phyloP scores from a whole-genome alignment of 1,140 invertebrate species.

The Globodera rostochiensis region DNA sequence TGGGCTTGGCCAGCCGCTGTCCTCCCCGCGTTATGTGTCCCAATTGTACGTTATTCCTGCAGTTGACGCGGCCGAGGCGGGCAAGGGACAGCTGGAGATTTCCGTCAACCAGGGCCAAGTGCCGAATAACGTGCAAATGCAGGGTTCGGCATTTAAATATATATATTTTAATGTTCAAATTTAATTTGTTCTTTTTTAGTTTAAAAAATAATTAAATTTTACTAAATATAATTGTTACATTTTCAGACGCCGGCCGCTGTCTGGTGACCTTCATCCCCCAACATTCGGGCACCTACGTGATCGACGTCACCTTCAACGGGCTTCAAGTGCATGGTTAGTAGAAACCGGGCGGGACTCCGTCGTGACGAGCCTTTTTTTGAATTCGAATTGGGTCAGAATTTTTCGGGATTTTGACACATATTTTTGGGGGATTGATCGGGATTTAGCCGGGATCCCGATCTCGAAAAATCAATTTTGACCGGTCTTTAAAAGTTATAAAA shows the following conservation, averaged over 20 bases:
- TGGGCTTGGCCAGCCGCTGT: neutral
- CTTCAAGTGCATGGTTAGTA: constrained; percentile 79
- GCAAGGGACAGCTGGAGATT: constrained; percentile 94
- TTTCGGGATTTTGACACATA: no score
- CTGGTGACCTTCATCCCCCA: constrained; percentile 93
- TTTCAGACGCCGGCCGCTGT: constrained; percentile 81
- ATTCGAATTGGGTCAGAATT: no score
- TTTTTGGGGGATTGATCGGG: no score
- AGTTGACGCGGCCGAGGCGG: constrained; percentile 93
- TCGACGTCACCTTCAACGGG: constrained; percentile 97
- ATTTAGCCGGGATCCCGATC: no score
- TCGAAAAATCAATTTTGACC: no score
- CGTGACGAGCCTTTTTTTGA: no score
- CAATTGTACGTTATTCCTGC: constrained; percentile 66
- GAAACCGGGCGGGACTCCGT: no score
- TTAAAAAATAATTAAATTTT: no score
- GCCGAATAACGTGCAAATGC: constrained; percentile 92
- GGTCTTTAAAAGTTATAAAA: no score
- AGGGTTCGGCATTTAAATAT: constrained; percentile 64
- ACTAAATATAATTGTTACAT: no score
- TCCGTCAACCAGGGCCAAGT: constrained; percentile 96
- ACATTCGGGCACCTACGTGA: constrained; percentile 72
- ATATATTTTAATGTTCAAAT: no score
- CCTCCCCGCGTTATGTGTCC: constrained; percentile 52
- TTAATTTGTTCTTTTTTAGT: neutral